Conservation (phyloP, 2,888 invertebrate species). For the Alentia gelatinosa region DNA sequence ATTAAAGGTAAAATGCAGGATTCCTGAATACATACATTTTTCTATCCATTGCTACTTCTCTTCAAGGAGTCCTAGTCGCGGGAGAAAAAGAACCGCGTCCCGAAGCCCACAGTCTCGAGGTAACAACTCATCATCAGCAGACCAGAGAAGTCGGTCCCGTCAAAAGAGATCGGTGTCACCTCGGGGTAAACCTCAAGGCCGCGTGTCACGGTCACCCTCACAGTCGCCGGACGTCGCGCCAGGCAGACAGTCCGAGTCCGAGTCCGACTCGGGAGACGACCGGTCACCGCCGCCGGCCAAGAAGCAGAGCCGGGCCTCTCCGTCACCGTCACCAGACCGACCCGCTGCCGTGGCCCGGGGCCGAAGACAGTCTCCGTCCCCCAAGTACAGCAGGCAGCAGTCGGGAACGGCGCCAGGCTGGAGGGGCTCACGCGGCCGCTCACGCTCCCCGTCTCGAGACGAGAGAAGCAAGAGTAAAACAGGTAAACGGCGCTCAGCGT, state of each 20-base stretch:
- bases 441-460: background rate
- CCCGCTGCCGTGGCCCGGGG: background rate
- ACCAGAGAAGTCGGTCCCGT: background rate
- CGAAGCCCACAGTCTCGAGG: background rate
- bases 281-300: slow-evolving; percentile 19
- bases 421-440: background rate
- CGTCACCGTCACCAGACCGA: background rate
- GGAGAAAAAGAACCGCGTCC: background rate
- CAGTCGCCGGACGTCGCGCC: background rate
- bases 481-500: background rate
- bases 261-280: background rate
- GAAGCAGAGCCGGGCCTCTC: background rate
- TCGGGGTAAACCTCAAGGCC: background rate
- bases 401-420: background rate
- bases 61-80: background rate
- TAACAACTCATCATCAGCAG: background rate
- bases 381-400: background rate
- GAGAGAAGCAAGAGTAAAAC: background rate
- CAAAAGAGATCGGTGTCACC: background rate
- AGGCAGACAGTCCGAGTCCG: background rate
- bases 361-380: background rate
- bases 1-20: too few species aligned
- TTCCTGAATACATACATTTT: too few species aligned
- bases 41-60: too few species aligned
- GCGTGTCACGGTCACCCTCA: background rate